Conservation (phyloP, 2,888 invertebrate genomes). For the Quadriops clusia region DNA sequence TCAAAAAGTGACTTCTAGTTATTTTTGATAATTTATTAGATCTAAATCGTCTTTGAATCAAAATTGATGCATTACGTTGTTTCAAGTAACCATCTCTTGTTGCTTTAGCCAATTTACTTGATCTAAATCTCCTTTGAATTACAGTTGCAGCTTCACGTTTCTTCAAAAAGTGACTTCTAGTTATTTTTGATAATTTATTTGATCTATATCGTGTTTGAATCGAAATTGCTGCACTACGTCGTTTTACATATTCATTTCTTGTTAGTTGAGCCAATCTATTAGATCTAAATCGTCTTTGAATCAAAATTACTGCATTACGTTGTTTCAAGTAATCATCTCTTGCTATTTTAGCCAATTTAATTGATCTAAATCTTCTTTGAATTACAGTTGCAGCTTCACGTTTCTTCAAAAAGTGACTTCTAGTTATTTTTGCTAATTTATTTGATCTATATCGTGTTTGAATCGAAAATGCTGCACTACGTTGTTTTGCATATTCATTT, state of each 20-base stretch:
- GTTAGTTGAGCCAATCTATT: slow-evolving; percentile 21
- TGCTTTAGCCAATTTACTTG: slow-evolving; percentile 8
- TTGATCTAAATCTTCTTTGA: too few relatives aligned
- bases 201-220: slow-evolving; percentile 31
- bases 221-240: slow-evolving; percentile 18
- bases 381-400: too few relatives aligned
- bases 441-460: slow-evolving; percentile 21
- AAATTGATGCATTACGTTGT: slow-evolving; percentile 22
- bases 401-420: too few relatives aligned
- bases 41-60: slow-evolving; percentile 42
- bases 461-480: slow-evolving; percentile 21
- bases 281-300: slow-evolving; percentile 19
- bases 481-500: slow-evolving; percentile 14
- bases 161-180: slow-evolving; percentile 25
- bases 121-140: slow-evolving; percentile 28
- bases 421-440: too few relatives aligned
- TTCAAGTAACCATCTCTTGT: slow-evolving; percentile 14
- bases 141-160: slow-evolving; percentile 22
- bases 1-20: slow-evolving; percentile 8
- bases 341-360: slow-evolving; percentile 21
- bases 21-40: slow-evolving; percentile 34
- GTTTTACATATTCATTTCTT: slow-evolving; percentile 24
- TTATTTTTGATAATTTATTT: slow-evolving; percentile 32
- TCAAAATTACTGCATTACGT: slow-evolving; percentile 17
- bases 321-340: slow-evolving; percentile 24